phyloP scores from a whole-genome alignment of 1,140 invertebrate species.

The Chironomus tepperi region DNA sequence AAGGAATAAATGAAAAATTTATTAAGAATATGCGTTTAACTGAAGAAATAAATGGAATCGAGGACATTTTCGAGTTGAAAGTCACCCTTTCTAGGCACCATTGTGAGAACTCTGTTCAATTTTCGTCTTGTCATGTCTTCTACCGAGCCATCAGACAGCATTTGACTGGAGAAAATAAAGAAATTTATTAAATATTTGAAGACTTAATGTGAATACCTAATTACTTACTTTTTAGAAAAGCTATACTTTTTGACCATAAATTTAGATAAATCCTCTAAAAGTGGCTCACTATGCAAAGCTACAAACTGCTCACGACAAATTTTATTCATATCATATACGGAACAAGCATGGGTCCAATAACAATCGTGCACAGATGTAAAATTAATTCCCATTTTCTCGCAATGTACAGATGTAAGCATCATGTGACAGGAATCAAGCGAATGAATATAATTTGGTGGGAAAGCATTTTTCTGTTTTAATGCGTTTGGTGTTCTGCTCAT shows the following conservation, averaged over 20 bases:
- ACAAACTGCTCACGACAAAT: conserved; percentile 96
- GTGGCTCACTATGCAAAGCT: conserved; percentile 82
- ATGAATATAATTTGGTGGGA: conserved; percentile 98
- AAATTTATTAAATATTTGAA: conserved; percentile 19
- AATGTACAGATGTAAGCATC: conserved; percentile 94
- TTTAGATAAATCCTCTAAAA: conserved; percentile 79
- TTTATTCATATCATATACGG: conserved; percentile 84
- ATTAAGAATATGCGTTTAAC: conserved; percentile 40
- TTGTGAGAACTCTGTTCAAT: conserved; percentile 50
- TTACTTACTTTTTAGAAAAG: conserved; percentile 46
- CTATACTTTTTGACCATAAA: conserved; percentile 62
- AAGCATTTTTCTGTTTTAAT: conserved; percentile 94
- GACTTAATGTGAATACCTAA: conserved; percentile 26
- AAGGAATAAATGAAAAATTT: not conserved
- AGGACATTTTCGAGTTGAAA: conserved; percentile 68
- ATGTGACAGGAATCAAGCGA: conserved; percentile 97
- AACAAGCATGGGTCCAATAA: conserved; percentile 94
- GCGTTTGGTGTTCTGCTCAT: conserved; percentile 67
- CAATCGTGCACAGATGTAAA: conserved; percentile 99
- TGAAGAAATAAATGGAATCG: conserved; percentile 76
- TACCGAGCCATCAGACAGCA: conserved; percentile 43
- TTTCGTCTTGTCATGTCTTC: conserved; percentile 48
- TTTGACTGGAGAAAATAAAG: conserved; percentile 41
- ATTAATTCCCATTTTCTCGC: conserved; percentile 69
- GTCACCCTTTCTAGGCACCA: conserved; percentile 60